These are phyloP conservation scores for Ataeniobius toweri DNA, from an alignment of 2,797 vertebrate genomes.

Conservation along the genomic window DNA sequence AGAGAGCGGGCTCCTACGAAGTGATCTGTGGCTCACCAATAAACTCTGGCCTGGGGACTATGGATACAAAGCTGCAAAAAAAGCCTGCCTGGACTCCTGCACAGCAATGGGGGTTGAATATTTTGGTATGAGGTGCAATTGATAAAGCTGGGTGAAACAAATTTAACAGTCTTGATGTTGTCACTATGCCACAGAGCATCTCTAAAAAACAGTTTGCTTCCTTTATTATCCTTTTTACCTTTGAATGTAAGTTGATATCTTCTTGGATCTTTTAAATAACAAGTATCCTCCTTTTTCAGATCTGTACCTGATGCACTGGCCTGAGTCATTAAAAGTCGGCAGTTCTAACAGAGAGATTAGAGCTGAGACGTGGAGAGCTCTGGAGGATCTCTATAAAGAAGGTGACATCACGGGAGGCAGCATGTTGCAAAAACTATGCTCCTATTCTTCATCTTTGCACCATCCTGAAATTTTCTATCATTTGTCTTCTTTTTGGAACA, in stretches of 20 bases:
- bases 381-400: slow-evolving; percentile 81
- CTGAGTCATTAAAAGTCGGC: slow-evolving; percentile 61
- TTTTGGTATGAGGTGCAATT: slow-evolving; percentile 69
- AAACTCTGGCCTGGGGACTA: slow-evolving; percentile 83
- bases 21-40: slow-evolving; percentile 84
- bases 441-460: not conserved
- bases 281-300: slow-evolving; percentile 62
- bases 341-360: slow-evolving; percentile 75
- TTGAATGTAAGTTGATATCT: not conserved
- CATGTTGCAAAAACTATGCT: not conserved
- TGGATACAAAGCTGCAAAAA: slow-evolving; percentile 74
- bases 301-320: slow-evolving; percentile 86
- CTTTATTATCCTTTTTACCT: not conserved
- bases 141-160: not conserved
- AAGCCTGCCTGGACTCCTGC: slow-evolving; percentile 78
- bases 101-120: slow-evolving; percentile 77
- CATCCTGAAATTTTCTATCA: not conserved
- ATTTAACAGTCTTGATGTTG: not conserved
- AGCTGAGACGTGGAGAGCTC: slow-evolving; percentile 80
- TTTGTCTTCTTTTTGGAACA: not conserved
- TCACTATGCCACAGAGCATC: not conserved
- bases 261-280: not conserved
- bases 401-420: slow-evolving; percentile 50
- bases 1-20: slow-evolving; percentile 71
- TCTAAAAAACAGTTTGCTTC: not conserved